Conservation (phyloP, 2,888 invertebrate genomes). For the Xestia sexstrigata region DNA sequence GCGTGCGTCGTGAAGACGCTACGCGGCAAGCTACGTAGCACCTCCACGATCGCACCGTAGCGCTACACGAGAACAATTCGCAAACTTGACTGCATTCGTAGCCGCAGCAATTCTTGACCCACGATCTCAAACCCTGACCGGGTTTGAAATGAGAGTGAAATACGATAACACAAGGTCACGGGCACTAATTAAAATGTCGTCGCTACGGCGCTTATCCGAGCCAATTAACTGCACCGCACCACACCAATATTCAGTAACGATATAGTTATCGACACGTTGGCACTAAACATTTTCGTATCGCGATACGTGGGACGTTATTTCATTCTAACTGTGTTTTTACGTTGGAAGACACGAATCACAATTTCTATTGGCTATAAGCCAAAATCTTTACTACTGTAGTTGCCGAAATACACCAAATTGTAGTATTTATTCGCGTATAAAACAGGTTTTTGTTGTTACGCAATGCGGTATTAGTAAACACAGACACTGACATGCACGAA, state of each 20-base stretch:
- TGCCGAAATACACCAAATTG: slow-evolving; percentile 47
- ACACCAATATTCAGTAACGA: slow-evolving; percentile 30
- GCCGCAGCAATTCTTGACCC: slow-evolving; percentile 3
- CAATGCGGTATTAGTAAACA: slow-evolving; percentile 59
- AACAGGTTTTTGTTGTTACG: slow-evolving; percentile 39
- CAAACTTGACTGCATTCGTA: slow-evolving; percentile 30
- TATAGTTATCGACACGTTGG: slow-evolving; percentile 37
- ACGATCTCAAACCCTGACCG: background rate
- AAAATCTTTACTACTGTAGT: slow-evolving; percentile 53
- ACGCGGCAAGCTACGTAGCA: slow-evolving; percentile 57
- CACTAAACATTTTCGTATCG: slow-evolving; percentile 44
- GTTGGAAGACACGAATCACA: slow-evolving; percentile 59
- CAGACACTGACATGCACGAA: slow-evolving; percentile 44
- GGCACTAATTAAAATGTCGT: slow-evolving; percentile 25
- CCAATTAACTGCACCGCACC: slow-evolving; percentile 38
- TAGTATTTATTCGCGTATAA: slow-evolving; percentile 57
- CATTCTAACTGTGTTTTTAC: slow-evolving; percentile 55
- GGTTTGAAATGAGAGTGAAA: background rate
- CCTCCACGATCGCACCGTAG: slow-evolving; percentile 50
- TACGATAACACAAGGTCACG: slow-evolving; percentile 32
- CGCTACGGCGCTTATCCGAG: slow-evolving; percentile 6
- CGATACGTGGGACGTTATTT: slow-evolving; percentile 52
- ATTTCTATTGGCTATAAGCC: slow-evolving; percentile 56
- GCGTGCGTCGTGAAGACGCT: slow-evolving; percentile 28
- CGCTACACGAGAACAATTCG: slow-evolving; percentile 48